Evolutionary conservation across 2,797 vertebrate species (phyloP), one percentile per base, ranked within the genome.

Genomic region (Mustela erminea): DNA sequence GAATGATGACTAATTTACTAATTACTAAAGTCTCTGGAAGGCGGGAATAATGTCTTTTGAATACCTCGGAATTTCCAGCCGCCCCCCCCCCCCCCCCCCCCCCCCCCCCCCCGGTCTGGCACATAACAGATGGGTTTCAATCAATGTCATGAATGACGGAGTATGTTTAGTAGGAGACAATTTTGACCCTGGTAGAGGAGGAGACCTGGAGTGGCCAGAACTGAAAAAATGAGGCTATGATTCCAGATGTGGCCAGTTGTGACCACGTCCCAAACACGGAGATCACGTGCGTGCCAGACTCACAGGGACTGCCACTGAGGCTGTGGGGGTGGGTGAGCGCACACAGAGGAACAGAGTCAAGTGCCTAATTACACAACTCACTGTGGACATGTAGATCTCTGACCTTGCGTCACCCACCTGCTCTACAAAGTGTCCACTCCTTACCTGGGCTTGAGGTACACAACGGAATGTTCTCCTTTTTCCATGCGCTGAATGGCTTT

Each of bases 401-500:
- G 78, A 85, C n/a, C 58, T 29, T 6, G 11, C 43, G 74, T 46
- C 20, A 8, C 60, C 20, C 62, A 58, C 46, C 54, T 43, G 27
- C 7, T 70, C 77, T 83, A 68, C 38, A 5, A 56, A 68, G 46
- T 18, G 41, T 70, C 77, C 23, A 49, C 18, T 27, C 66, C 99
- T 97, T 99, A 99, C 99, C 99, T 99, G 32, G 99, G 98, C 96
- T 99, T 99, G 68, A 99, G 98, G 94, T 98, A 99, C 96, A 99
- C 99, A 46, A 99, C 95, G 0, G 99, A 99, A 96, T 99, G 99
- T 97, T 99, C 99, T 0, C 98, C 99, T 94, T 99, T 99, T 97
- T 99, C 99, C 99, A 99, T 99, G 95, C 99, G 99, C 96, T 99
- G 99, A 92, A 99, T 98, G 13, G 99, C 99, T 95, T 99, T 99